phyloP scores from a whole-genome alignment of 2,113 vertebrate species.

The Erythrocebus patas region DNA sequence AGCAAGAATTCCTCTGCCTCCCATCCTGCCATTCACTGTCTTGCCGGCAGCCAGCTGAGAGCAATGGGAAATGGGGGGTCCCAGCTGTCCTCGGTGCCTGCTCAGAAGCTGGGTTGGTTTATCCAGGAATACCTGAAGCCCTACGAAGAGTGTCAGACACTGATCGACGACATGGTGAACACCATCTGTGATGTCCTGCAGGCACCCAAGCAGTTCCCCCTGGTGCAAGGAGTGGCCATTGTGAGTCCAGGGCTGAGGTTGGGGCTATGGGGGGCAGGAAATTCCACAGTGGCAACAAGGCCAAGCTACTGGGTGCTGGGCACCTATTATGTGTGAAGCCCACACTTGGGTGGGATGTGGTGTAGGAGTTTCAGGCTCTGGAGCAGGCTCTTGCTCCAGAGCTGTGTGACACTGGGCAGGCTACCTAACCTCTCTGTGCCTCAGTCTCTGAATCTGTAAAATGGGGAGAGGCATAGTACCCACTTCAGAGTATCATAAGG shows the following conservation, averaged over 20 bases:
- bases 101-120: accelerated
- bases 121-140: not conserved
- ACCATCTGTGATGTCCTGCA: not conserved
- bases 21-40: accelerated
- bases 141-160: accelerated
- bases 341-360: not conserved
- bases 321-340: not conserved
- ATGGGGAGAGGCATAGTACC: not conserved
- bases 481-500: not conserved
- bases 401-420: not conserved
- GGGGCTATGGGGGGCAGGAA: not conserved
- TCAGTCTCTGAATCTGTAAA: not conserved
- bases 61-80: not conserved
- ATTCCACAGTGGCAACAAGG: not conserved
- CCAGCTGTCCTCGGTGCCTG: accelerated
- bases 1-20: not conserved
- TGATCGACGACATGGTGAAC: accelerated
- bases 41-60: not conserved
- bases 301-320: not conserved
- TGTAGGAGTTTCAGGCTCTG: not conserved
- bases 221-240: not conserved
- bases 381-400: not conserved
- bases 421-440: not conserved
- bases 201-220: accelerated
- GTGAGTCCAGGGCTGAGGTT: constrained; percentile 4